Base-by-base conservation (phyloP, 2,797 vertebrate species). In the Spondyliosoma cantharus region DNA sequence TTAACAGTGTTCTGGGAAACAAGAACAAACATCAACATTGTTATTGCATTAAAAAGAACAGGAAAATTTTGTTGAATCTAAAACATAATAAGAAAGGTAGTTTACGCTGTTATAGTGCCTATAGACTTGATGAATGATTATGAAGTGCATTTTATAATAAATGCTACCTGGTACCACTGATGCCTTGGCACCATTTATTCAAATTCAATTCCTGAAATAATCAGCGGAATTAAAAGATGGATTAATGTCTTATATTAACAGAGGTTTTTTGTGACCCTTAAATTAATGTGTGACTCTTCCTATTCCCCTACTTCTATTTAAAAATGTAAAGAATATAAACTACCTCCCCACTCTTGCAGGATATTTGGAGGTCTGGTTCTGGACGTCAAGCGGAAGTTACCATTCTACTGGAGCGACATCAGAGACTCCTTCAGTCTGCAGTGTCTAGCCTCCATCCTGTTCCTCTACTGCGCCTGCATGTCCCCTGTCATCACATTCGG, bases 391-490 rank as follows among this genome's bases (percentile, higher is more conserved):
- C 96, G 97, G 90, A 99, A 98, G 94, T 91, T 93, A 63, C 97
- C 97, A 59, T 98, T 98, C 95, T 98, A 97, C 96, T 97, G 97
- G 97, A 98, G 97, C 86, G 97, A 99, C 95, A 95, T 98, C 92
- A 96, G 96, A 93, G 97, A 99, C 94, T 96, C 97, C 80, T 87
- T 98, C 92, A 98, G 94, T 90, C 96, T 98, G 93, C 97, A 99
- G 95, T 98, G 97, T 95, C 95, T 98, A 85, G 97, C 97, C 93
- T 99, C 97, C 86, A 88, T 99, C 95, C 96, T 99, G 91, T 99
- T 99, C 95, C 97, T 99, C 90, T 99, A 99, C 95, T 99, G 97
- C 93, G 97, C 97, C 95, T 99, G 97, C 95, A 99, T 99, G 97
- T 99, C 97, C 90, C 97, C 97, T 86, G 97, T 99, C 96, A 98